Evolutionary conservation across 2,888 invertebrate genomes (phyloP).

Genomic region (Drosophila emarginata): DNA sequence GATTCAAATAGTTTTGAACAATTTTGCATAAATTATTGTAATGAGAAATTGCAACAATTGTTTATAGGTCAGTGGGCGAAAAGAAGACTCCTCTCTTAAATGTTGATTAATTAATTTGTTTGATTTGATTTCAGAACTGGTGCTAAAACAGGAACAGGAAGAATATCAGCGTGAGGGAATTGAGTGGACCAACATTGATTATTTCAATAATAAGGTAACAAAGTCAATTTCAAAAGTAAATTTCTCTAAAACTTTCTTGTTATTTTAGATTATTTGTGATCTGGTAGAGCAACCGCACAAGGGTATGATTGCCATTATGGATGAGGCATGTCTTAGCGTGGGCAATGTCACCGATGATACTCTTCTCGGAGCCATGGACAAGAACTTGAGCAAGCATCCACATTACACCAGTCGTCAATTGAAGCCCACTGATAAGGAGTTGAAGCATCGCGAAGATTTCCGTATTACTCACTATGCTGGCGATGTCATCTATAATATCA

Average conservation of each 20-base stretch:
- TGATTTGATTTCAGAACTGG: conserved; percentile 88
- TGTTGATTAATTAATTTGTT: accelerated
- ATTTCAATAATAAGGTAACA: conserved; percentile 95
- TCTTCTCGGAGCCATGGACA: conserved; percentile 96
- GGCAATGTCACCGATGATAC: conserved; percentile 94
- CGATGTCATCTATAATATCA: conserved; percentile 94
- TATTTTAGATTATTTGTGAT: conserved; percentile 90
- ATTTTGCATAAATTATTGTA: conserved; percentile 99
- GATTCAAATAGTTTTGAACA: conserved; percentile 98
- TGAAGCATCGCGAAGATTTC: conserved; percentile 91
- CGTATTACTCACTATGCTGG: conserved; percentile 97
- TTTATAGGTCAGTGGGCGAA: conserved; percentile 89
- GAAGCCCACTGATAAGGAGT: conserved; percentile 90
- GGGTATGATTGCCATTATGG: conserved; percentile 96
- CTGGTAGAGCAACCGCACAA: conserved; percentile 96
- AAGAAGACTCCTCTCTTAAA: too few species aligned
- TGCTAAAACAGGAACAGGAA: conserved; percentile 98
- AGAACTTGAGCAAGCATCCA: conserved; percentile 91
- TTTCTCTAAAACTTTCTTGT: not conserved
- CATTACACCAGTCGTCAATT: conserved; percentile 95
- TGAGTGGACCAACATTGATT: conserved; percentile 96
- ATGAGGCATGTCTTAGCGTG: conserved; percentile 98
- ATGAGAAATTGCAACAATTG: conserved; percentile 98
- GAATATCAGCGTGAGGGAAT: conserved; percentile 98
- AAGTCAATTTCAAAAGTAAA: accelerated